Percentiles rank a stretch among this genome's conserved stretches.
Evolutionary conservation across 2,888 invertebrate species (phyloP).

Genomic region (Baccha elongata): DNA sequence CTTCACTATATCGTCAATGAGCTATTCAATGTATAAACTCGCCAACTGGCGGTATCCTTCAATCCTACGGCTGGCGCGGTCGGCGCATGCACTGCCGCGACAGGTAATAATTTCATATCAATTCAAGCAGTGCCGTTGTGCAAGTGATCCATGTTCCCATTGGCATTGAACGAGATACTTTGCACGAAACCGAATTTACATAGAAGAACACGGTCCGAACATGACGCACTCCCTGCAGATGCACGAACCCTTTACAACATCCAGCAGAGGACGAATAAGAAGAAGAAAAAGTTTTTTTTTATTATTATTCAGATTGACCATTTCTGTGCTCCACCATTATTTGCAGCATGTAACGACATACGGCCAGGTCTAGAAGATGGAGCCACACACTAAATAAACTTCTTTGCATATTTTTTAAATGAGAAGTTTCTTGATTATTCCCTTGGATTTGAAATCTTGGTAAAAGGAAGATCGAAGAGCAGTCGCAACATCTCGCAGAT

Average conservation of each 20-base stretch:
- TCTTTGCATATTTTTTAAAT: constrained; percentile 64
- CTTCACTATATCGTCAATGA: constrained; percentile 68
- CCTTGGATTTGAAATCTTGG: not conserved
- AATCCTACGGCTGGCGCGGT: no score
- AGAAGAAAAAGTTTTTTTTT: not conserved
- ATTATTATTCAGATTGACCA: not conserved
- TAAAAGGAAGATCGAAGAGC: constrained; percentile 25
- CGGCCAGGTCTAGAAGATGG: constrained; percentile 5
- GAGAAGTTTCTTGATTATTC: constrained; percentile 25
- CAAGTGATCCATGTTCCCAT: constrained; percentile 74
- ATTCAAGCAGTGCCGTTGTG: constrained; percentile 72
- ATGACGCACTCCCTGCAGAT: constrained; percentile 72
- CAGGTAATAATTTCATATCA: constrained; percentile 74
- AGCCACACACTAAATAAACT: constrained; percentile 48
- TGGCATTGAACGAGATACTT: constrained; percentile 74
- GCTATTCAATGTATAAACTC: constrained; percentile 45
- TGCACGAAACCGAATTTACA: constrained; percentile 74
- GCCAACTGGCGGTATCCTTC: constrained; percentile 52
- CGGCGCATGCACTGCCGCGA: constrained; percentile 70
- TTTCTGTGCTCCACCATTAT: constrained; percentile 23
- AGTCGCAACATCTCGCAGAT: constrained; percentile 75
- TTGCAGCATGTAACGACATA: constrained; percentile 61
- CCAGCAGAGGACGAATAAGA: constrained; percentile 10
- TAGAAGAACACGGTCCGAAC: constrained; percentile 73
- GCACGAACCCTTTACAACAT: constrained; percentile 50